Conservation (phyloP, 64 coral and sea anemone genomes). For the Pocillopora damicornis region DNA sequence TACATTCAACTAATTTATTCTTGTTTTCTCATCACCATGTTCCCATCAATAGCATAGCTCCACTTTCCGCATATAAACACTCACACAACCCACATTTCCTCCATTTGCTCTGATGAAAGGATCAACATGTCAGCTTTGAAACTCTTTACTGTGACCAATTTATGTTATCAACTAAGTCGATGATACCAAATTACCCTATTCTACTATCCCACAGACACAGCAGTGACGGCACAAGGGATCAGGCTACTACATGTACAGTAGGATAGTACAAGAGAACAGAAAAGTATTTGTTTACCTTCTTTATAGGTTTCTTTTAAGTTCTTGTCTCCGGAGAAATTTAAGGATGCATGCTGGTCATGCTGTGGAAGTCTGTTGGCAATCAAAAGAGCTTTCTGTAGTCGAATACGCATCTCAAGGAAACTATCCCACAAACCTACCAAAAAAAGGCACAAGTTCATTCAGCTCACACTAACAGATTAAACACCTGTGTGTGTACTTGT, state of each 20-base stretch:
- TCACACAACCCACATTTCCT: too few relatives aligned
- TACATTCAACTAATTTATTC: too few relatives aligned
- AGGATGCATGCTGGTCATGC: slow-evolving; percentile 28
- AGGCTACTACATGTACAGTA: background rate
- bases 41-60: too few relatives aligned
- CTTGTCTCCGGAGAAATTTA: slow-evolving; percentile 37
- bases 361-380: slow-evolving; percentile 79
- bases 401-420: slow-evolving; percentile 79
- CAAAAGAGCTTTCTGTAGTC: slow-evolving; percentile 74
- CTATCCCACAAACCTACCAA: slow-evolving; percentile 82
- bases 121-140: too few relatives aligned
- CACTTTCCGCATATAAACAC: too few relatives aligned
- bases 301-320: slow-evolving; percentile 44
- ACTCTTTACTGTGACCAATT: too few relatives aligned
- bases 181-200: too few relatives aligned
- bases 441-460: background rate
- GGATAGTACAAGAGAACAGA: background rate
- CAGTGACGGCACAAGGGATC: background rate
- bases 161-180: too few relatives aligned
- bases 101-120: too few relatives aligned
- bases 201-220: background rate
- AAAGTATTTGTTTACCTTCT: slow-evolving; percentile 40
- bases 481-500: too few relatives aligned
- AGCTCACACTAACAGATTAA: too few relatives aligned
- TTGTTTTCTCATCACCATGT: too few relatives aligned